Percentiles rank a stretch among this genome's conserved stretches.
These are phyloP conservation scores for Pseudorasbora parva DNA, from an alignment of 2,113 vertebrate species.

Conservation along the genomic window DNA sequence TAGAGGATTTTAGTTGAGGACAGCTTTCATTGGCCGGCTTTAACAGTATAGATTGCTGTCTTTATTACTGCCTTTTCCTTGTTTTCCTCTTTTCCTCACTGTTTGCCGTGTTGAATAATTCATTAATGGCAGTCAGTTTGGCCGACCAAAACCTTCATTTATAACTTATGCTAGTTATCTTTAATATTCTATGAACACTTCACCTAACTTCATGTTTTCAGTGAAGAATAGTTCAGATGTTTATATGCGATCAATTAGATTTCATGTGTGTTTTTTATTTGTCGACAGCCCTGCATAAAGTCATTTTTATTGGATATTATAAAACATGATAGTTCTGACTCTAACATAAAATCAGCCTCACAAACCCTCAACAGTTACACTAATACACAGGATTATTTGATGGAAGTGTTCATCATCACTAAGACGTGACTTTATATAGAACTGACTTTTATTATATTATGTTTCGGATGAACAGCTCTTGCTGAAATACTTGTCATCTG, in stretches of 20 bases:
- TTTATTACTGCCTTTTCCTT: background rate
- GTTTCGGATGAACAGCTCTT: background rate
- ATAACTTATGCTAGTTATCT: background rate
- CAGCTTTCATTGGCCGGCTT: constrained; percentile 35
- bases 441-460: background rate
- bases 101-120: constrained; percentile 53
- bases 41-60: constrained; percentile 31
- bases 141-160: background rate
- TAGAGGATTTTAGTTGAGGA: background rate
- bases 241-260: background rate
- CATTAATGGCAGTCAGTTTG: constrained; percentile 27
- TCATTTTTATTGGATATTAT: background rate
- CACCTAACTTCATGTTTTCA: background rate
- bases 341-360: background rate
- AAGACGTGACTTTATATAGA: background rate
- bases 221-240: background rate
- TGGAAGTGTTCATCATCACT: background rate
- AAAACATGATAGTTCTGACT: background rate
- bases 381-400: background rate
- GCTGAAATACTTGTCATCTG: background rate
- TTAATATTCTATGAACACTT: background rate
- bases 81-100: background rate
- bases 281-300: background rate
- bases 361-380: background rate
- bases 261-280: background rate